These are phyloP conservation scores for Pituophis catenifer DNA, from an alignment of 2,113 vertebrate species.

Conservation along the genomic window DNA sequence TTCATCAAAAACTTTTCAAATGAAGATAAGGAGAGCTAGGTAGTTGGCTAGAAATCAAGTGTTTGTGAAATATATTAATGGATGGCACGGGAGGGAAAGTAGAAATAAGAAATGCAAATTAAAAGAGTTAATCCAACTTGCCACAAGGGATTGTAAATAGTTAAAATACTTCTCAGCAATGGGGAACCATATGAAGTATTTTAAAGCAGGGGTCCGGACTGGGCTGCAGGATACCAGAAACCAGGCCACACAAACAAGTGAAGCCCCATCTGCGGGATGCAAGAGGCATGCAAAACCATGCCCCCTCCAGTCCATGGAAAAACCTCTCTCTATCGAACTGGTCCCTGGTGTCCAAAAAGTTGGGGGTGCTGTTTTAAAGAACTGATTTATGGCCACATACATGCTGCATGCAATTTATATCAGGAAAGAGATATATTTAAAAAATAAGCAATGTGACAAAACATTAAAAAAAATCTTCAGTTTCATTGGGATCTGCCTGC, in stretches of 20 bases:
- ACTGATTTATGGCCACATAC: background rate
- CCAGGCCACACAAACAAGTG: background rate
- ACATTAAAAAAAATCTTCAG: background rate
- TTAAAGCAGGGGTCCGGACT: background rate
- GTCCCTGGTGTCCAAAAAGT: background rate
- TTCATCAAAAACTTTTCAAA: background rate
- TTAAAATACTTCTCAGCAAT: background rate
- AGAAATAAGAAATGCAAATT: background rate
- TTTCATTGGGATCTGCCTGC: background rate
- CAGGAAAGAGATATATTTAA: conserved; percentile 7
- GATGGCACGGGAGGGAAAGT: background rate
- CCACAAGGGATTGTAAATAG: background rate
- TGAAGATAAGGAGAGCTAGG: background rate
- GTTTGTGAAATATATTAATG: background rate
- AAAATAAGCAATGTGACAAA: background rate
- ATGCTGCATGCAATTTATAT: background rate
- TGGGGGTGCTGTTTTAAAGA: background rate
- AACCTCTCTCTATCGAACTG: background rate
- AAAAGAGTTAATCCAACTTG: background rate
- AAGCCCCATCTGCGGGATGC: background rate
- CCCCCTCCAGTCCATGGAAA: background rate
- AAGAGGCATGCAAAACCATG: background rate
- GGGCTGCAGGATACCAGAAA: background rate
- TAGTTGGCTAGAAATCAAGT: background rate
- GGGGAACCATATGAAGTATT: background rate